A percentile compares a stretch with the other conserved stretches of the same genome.
phyloP scores from a whole-genome alignment of 2,113 vertebrate species.

The Ranitomeya imitator region DNA sequence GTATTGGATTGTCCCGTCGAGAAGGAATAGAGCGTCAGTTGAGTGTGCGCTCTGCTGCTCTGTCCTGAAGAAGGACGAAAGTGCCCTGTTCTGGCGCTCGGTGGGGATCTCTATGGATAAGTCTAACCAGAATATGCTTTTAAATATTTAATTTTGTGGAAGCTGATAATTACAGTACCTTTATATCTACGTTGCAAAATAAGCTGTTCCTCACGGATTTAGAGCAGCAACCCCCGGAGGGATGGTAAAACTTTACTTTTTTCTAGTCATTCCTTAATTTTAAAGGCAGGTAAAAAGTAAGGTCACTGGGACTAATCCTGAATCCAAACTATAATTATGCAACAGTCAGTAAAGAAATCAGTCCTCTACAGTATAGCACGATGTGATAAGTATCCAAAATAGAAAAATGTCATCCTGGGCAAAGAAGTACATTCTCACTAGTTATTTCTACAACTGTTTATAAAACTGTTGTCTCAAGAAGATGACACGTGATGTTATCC shows the following conservation, averaged over 20 bases:
- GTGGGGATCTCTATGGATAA: too few species aligned
- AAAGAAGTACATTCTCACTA: slow-evolving; percentile 7
- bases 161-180: neutral
- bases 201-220: neutral
- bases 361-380: slow-evolving; percentile 6
- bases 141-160: too few species aligned
- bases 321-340: slow-evolving; percentile 27
- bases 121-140: too few species aligned
- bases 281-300: neutral
- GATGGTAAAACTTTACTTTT: neutral
- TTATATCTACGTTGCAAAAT: neutral
- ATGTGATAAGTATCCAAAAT: neutral
- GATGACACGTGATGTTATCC: slow-evolving; percentile 11
- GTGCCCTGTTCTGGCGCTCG: too few species aligned
- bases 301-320: slow-evolving; percentile 23
- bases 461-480: slow-evolving; percentile 10
- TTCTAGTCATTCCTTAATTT: neutral
- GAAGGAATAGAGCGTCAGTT: too few species aligned
- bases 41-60: too few species aligned
- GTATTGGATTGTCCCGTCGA: too few species aligned
- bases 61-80: too few species aligned
- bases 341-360: slow-evolving; percentile 17
- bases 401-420: slow-evolving; percentile 28
- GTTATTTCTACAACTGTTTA: slow-evolving; percentile 44
- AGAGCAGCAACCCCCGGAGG: neutral